These are phyloP conservation scores for Latrodectus geometricus DNA, from an alignment of 1,140 invertebrate genomes.

Conservation along the genomic window DNA sequence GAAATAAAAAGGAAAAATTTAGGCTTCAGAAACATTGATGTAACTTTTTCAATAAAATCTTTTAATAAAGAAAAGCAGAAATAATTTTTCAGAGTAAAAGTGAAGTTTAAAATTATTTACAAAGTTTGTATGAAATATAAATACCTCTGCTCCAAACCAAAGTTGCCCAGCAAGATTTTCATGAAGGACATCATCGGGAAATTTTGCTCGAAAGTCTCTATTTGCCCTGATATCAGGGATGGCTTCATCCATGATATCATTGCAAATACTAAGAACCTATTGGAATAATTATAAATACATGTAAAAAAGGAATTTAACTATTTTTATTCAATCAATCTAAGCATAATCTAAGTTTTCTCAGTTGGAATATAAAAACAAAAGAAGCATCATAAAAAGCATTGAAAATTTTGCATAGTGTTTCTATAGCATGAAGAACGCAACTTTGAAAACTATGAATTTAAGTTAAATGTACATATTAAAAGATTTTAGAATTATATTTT, in stretches of 20 bases:
- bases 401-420: too few species aligned
- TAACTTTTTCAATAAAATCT: neutral
- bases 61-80: neutral
- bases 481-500: too few species aligned
- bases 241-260: constrained; percentile 95
- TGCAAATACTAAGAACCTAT: constrained; percentile 90
- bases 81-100: neutral
- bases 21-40: neutral
- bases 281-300: constrained; percentile 61
- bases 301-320: too few species aligned
- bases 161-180: constrained; percentile 97
- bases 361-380: too few species aligned
- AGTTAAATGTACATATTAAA: too few species aligned
- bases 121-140: constrained; percentile 1
- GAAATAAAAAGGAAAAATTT: neutral
- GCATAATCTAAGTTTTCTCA: too few species aligned
- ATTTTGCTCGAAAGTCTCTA: constrained; percentile 97
- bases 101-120: neutral
- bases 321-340: too few species aligned
- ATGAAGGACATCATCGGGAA: constrained; percentile 97
- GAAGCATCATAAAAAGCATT: too few species aligned
- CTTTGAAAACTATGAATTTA: too few species aligned
- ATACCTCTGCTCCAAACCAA: constrained; percentile 99
- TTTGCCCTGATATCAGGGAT: constrained; percentile 89
- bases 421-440: too few species aligned